Base-by-base conservation (phyloP, 2,888 invertebrate species). In the Galerucella calmariensis region DNA sequence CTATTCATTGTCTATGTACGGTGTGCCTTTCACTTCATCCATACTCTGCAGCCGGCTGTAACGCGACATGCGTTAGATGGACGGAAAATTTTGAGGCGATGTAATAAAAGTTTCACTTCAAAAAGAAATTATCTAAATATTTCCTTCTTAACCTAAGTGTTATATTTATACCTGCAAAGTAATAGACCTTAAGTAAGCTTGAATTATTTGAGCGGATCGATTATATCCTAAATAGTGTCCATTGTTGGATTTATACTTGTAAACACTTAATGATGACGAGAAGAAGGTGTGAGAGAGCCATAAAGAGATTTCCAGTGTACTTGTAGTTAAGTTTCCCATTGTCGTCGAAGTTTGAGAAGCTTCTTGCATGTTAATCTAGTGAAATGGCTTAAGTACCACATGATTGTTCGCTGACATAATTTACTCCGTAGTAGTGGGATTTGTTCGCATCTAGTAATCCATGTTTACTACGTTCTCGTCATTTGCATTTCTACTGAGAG, bases 371-470 rank as follows among this genome's bases (percentile, higher is more conserved):
- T 85, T 86, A 86, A 86, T 86, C 84, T 85, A 82, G 80, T 82
- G 82, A 82, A 86, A 87, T 85, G 84, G 84, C 82, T 82, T 83
- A 83, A 84, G 84, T 82, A 86, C 87, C 86, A 84, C 87, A 86
- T 86, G 86, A 87, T 87, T 86, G 86, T 85, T 85, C 86, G 82
- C 84, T 84, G 85, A 86, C 86, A 86, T 86, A 87, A 87, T 87
- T 87, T 86, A 87, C 86, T 85, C 84, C 85, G 84, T 82, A 83
- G 83, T 82, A 82, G 82, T 83, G 83, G 87, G 86, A 87, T 87
- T 87, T 87, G 83, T 82, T 82, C 82, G 79, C 82, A 81, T 83
- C 79, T 81, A 83, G 81, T 84, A 84, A 83, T 81, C 84, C 82
- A 80, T 83, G 84, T 86, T 85, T 85, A 85, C 83, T 81, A 81